phyloP scores from a whole-genome alignment of 2,113 vertebrate genomes.

The Caracal caracal region DNA sequence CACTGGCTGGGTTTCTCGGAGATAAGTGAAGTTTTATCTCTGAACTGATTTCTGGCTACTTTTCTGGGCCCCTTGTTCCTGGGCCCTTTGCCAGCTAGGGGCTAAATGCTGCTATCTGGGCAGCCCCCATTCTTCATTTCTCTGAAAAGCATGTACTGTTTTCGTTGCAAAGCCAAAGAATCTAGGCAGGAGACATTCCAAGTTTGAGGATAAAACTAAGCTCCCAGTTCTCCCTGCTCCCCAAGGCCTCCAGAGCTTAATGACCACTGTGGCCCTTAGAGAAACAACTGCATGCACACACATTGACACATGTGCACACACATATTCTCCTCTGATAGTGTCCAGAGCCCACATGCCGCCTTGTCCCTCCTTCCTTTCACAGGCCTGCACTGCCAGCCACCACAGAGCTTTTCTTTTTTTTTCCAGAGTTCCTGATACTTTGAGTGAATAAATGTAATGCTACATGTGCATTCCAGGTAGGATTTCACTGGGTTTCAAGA shows the following conservation, averaged over 20 bases:
- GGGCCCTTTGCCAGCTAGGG: conserved; percentile 46
- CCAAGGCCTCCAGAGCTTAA: conserved; percentile 14
- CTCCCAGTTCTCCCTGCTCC: conserved; percentile 16
- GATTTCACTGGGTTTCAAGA: conserved; percentile 58
- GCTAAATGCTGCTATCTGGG: conserved; percentile 56
- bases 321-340: not conserved
- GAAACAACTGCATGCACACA: not conserved
- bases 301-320: not conserved
- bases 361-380: not conserved
- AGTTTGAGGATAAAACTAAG: conserved; percentile 77
- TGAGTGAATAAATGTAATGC: conserved; percentile 19
- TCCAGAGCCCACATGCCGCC: not conserved
- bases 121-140: conserved; percentile 59
- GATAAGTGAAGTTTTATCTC: conserved; percentile 9
- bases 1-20: not conserved
- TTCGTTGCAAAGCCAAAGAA: conserved; percentile 77
- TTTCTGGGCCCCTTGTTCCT: not conserved
- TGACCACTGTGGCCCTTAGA: not conserved
- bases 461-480: conserved; percentile 64
- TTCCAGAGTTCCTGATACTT: conserved; percentile 18
- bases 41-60: conserved; percentile 46
- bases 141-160: conserved; percentile 74
- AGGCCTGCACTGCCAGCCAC: not conserved
- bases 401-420: not conserved
- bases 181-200: conserved; percentile 76